Base-by-base conservation (phyloP, 2,113 vertebrate species). In the Actinemys pallida region DNA sequence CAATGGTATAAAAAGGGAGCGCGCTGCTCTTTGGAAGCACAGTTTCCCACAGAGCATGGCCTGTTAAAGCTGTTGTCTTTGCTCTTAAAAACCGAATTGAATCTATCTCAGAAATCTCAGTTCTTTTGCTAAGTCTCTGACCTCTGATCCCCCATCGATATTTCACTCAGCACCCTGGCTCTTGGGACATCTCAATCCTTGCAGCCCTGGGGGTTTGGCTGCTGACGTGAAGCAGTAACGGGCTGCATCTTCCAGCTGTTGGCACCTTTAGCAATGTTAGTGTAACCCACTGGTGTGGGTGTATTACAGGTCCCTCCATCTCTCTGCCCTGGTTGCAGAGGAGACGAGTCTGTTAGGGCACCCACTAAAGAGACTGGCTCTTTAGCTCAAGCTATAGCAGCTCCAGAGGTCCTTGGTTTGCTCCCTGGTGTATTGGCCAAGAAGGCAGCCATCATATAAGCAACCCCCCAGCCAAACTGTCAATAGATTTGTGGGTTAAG, bases 331-430 rank as follows among this genome's bases (percentile, higher is more conserved):
- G 29, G n/a, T 81, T 10, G 14, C 14, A 10, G 80, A 87, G 75
- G 39, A 56, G 0, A 0, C 2, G 6, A 25, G 1, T 0, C 4
- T 50, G 31, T 7, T 35, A 25, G 4, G 35, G 49, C 24, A 88
- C 3, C 76, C 47, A 11, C 2, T 9, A 42, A 57, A 80, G 6
- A 17, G 75, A 65, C 3, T 5, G 2, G 13, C 54, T 91, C 50
- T 57, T 84, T 5, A 29, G 69, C 42, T 88, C 81, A 14, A 62
- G 29, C 13, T 62, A 62, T 62, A 62, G 59, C 59, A 35, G 59
- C 57, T 31, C 25, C 6, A 1, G 29, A 62, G 57, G 57, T 29
- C 57, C 29, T 29, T 31, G 57, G 27, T 31, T 29, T 12, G 57
- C 12, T 25, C 57, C 57, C 12, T 62, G 57, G 29, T 62, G 12